A percentile compares a stretch with the other conserved stretches of the same genome.
These are phyloP conservation scores for Hyperoplus immaculatus DNA, from an alignment of 2,797 vertebrate species.

Conservation along the genomic window DNA sequence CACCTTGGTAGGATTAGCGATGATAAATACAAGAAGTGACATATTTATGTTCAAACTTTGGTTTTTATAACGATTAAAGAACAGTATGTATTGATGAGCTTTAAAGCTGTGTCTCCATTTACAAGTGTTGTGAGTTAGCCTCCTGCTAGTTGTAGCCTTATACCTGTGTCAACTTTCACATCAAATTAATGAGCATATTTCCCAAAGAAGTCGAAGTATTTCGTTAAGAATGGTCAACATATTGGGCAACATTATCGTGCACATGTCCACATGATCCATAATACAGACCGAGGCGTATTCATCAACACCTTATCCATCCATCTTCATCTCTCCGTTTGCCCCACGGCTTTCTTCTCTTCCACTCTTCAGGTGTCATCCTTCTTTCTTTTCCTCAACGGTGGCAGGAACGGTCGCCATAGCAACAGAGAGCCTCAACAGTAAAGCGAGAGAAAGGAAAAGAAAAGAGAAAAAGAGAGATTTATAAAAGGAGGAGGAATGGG, in stretches of 20 bases:
- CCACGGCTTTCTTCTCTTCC: conserved; percentile 44
- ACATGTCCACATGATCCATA: neutral
- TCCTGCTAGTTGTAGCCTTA: conserved; percentile 18
- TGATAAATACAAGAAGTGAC: neutral
- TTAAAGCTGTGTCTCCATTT: neutral
- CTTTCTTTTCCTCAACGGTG: conserved; percentile 68
- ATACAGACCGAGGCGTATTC: neutral
- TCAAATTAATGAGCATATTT: neutral
- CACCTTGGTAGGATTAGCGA: neutral
- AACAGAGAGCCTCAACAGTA: conserved; percentile 77
- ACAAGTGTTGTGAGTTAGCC: neutral
- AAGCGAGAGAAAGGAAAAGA: conserved; percentile 38
- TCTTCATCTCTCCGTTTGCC: conserved; percentile 53
- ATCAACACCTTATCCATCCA: conserved; percentile 21
- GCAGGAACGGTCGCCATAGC: conserved; percentile 81
- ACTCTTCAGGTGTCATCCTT: conserved; percentile 76
- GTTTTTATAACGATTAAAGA: neutral
- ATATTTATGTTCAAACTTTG: neutral
- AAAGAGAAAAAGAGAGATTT: conserved; percentile 3
- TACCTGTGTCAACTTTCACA: neutral
- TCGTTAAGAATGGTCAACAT: neutral
- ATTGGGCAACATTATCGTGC: neutral
- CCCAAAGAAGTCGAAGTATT: neutral
- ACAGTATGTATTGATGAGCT: neutral
- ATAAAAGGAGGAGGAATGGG: conserved; percentile 4